These are phyloP conservation scores for Cephalophus harveyi DNA, from an alignment of 2,113 vertebrate species.

Conservation along the genomic window DNA sequence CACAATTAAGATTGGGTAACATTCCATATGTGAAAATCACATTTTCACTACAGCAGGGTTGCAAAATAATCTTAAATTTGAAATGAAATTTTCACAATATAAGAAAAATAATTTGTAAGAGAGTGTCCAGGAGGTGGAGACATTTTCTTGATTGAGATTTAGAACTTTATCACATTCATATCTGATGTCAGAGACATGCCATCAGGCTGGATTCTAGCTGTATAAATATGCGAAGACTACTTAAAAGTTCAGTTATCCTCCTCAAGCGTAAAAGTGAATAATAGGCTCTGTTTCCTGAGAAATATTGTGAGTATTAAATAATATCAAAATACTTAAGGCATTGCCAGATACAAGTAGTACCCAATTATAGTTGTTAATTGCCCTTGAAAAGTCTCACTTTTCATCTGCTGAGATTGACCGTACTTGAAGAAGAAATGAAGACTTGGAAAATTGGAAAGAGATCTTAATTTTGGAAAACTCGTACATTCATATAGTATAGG, in stretches of 20 bases:
- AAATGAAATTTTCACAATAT: background rate
- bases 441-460: background rate
- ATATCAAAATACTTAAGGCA: background rate
- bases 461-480: background rate
- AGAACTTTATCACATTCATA: background rate
- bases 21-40: background rate
- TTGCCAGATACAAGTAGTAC: background rate
- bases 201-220: background rate
- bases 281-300: background rate
- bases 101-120: background rate
- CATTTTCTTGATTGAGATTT: background rate
- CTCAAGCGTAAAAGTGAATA: background rate
- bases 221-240: background rate
- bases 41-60: background rate
- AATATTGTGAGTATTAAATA: background rate
- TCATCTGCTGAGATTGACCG: background rate
- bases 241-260: background rate
- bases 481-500: rapidly evolving
- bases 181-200: background rate
- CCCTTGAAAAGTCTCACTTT: background rate
- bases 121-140: background rate
- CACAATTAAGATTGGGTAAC: background rate
- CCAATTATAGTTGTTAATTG: background rate
- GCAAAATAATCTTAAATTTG: background rate
- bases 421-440: background rate